Evolutionary conservation across 2,888 invertebrate genomes (phyloP), one percentile per base, ranked within the genome.

Genomic region (Tetanocera ferruginea): DNA sequence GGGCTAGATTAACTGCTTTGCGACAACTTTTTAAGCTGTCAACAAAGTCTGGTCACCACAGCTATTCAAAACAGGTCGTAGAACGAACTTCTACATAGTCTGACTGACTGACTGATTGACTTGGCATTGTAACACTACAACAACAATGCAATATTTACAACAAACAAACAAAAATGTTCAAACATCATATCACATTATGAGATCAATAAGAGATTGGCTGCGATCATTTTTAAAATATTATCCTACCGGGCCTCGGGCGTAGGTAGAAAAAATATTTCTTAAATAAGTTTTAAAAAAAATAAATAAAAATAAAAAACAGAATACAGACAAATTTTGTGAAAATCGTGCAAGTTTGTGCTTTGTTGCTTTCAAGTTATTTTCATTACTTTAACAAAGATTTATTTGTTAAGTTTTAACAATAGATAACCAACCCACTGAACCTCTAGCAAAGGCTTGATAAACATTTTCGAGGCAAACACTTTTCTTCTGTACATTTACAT

Each of bases 151-250:
- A 43, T 43, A 43, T 43, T 43, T 43, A 69, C 49, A 72, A 72
- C 72, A 72, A 72, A 57, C 19, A 60, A 69, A 60, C 23, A 43
- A 19, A 34, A 19, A 60, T 60, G 37, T 43, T 69, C 28, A 28
- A 49, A 69, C 67, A 23, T 23, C 49, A 69, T 62, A 86, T 86
- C 86, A 86, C 86, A 86, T 85, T 83, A 86, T 86, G 86, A 86
- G 86, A 86, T 86, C 86, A 86, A 84, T 86, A 85, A 85, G 85
- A 86, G 84, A 81, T 84, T 78, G 75, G 72, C 76, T 64, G 52
- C 55, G 37, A 37, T 64, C 6, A 31, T 62, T 5, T 62, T 28
- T 62, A 17, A 62, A 28, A 31, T 25, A 64, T 55, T 55, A 55
- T 55, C n/a, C 8, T 55, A 19, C 23, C 31, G 64, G 3, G 34